phyloP scores from a whole-genome alignment of 2,888 invertebrate genomes.

The Drosophila limbata region DNA sequence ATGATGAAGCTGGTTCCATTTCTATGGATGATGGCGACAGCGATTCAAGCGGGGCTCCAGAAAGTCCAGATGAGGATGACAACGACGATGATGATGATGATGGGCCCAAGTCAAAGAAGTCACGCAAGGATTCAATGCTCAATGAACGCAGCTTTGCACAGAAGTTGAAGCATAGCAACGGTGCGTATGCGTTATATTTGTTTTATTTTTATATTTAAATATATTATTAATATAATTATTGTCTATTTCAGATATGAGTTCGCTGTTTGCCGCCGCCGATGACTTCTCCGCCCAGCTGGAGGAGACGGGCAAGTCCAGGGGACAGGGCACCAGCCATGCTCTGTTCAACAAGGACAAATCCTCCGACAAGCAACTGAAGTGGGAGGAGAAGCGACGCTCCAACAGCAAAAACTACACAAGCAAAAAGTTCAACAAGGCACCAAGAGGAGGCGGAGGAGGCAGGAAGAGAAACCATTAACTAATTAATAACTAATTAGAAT shows the following conservation, averaged over 20 bases:
- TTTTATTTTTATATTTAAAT: background rate
- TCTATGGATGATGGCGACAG: conserved; percentile 67
- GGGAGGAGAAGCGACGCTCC: conserved; percentile 90
- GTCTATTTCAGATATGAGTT: conserved; percentile 86
- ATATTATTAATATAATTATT: too few relatives aligned
- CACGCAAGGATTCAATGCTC: conserved; percentile 53
- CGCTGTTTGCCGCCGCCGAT: conserved; percentile 93
- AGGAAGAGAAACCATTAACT: conserved; percentile 73
- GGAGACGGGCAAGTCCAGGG: conserved; percentile 90
- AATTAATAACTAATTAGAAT: conserved; percentile 20
- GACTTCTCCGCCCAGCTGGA: conserved; percentile 95
- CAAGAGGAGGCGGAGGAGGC: conserved; percentile 25
- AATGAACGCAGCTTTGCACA: conserved; percentile 80
- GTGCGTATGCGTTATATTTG: conserved; percentile 56
- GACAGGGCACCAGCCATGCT: conserved; percentile 89
- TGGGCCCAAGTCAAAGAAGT: conserved; percentile 77
- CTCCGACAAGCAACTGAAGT: conserved; percentile 91
- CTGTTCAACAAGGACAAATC: conserved; percentile 92
- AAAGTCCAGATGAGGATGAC: conserved; percentile 64
- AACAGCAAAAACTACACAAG: conserved; percentile 78
- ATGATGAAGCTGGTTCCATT: conserved; percentile 69
- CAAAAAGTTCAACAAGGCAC: conserved; percentile 53
- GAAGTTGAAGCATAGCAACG: conserved; percentile 82
- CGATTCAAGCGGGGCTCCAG: conserved; percentile 72
- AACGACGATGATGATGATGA: conserved; percentile 57